Percentiles rank a stretch among this genome's conserved stretches.
These are phyloP conservation scores for Crotalus viridis DNA, from an alignment of 2,113 vertebrate species.

Conservation along the genomic window DNA sequence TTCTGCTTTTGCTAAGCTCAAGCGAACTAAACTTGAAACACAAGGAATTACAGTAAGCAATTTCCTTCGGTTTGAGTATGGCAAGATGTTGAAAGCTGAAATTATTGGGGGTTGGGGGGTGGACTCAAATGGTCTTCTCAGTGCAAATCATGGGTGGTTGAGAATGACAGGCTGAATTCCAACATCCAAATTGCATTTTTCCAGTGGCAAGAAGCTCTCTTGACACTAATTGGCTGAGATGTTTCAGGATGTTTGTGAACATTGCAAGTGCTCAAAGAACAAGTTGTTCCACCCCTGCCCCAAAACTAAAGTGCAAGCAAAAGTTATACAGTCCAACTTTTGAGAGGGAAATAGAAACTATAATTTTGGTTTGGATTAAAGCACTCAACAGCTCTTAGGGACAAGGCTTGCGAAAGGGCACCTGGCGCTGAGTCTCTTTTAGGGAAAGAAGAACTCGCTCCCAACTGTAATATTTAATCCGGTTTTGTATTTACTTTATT, in stretches of 20 bases:
- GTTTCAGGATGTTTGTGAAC: background rate
- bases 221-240: background rate
- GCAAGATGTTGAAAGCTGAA: background rate
- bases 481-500: background rate
- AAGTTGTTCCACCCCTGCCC: background rate
- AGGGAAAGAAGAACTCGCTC: background rate
- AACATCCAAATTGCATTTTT: background rate
- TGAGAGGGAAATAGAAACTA: background rate
- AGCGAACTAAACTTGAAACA: slow-evolving; percentile 37
- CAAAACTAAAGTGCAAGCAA: background rate
- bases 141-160: background rate
- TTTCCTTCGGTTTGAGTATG: background rate
- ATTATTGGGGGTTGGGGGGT: background rate
- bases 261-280: background rate
- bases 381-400: background rate
- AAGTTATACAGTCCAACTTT: background rate
- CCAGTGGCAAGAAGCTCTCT: background rate
- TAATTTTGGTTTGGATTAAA: background rate
- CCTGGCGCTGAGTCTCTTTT: background rate
- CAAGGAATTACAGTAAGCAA: slow-evolving; percentile 6
- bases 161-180: background rate
- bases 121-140: background rate
- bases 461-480: background rate
- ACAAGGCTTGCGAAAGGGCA: background rate
- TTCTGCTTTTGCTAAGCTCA: slow-evolving; percentile 31